Evolutionary conservation across 1,140 invertebrate genomes (phyloP).

Genomic region (Medauroidea extradentata): DNA sequence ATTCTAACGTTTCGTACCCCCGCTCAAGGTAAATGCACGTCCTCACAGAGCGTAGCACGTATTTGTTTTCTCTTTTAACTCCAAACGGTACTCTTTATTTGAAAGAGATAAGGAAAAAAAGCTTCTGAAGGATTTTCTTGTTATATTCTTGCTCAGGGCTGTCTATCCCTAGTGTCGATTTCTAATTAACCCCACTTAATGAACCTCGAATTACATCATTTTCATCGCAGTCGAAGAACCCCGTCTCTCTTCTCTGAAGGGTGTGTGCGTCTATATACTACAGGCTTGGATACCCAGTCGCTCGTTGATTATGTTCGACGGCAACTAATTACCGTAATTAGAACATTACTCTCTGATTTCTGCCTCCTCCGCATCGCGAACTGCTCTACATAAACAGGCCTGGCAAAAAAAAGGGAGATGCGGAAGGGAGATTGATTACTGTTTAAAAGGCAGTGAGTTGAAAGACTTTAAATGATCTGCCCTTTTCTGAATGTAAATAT

Average conservation of each 20-base stretch:
- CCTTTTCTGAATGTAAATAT: no score
- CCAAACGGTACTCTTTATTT: not conserved
- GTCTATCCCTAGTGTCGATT: not conserved
- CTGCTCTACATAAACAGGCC: no score
- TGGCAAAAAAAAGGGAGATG: no score
- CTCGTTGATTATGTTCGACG: conserved; percentile 2
- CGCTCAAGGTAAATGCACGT: no score
- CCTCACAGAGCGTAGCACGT: no score
- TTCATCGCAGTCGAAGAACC: not conserved
- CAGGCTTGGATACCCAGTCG: not conserved
- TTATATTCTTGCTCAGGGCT: not conserved
- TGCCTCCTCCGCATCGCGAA: no score
- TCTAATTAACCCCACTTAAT: conserved; percentile 4
- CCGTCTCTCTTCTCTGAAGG: not conserved
- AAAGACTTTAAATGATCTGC: no score
- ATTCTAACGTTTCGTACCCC: no score
- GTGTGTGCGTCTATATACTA: not conserved
- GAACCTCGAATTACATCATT: conserved; percentile 6
- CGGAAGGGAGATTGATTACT: no score
- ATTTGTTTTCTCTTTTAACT: not conserved
- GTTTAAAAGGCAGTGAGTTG: no score
- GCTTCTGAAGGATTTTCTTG: not conserved
- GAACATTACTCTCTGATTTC: not conserved
- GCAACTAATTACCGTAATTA: conserved; percentile 3
- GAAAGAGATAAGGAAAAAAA: not conserved